Conservation (phyloP, 1,140 invertebrate genomes). For the Musca domestica region DNA sequence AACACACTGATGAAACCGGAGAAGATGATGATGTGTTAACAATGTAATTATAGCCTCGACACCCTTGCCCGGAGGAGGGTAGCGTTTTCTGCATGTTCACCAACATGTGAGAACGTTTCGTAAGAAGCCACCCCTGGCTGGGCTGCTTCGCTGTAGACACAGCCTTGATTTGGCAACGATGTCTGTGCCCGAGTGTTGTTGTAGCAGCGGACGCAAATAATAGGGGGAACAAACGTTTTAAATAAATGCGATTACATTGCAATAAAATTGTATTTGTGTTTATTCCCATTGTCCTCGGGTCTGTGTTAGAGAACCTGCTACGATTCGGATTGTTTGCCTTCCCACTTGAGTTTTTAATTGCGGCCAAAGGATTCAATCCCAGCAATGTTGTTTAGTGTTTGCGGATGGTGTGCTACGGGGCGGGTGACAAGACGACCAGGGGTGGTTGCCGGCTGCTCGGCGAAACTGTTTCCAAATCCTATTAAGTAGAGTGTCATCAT, state of each 20-base stretch:
- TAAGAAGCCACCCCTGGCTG: slow-evolving; percentile 4
- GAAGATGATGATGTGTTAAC: slow-evolving; percentile 52
- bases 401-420: neutral
- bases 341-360: slow-evolving; percentile 27
- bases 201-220: neutral
- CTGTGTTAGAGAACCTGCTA: slow-evolving; percentile 18
- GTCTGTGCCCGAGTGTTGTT: neutral
- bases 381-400: slow-evolving; percentile 3
- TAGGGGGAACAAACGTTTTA: slow-evolving; percentile 25
- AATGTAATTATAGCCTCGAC: slow-evolving; percentile 50
- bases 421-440: neutral
- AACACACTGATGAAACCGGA: slow-evolving; percentile 27
- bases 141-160: too few relatives aligned
- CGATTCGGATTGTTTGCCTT: slow-evolving; percentile 22
- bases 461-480: slow-evolving; percentile 1
- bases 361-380: slow-evolving; percentile 13
- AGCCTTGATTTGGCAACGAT: neutral
- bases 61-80: slow-evolving; percentile 25
- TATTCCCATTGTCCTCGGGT: slow-evolving; percentile 1
- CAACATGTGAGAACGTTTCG: slow-evolving; percentile 10
- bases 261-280: slow-evolving; percentile 21
- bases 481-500: slow-evolving; percentile 10
- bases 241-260: slow-evolving; percentile 29
- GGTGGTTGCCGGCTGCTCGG: neutral
- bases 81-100: neutral